Percentiles rank a stretch among this genome's conserved stretches.
Evolutionary conservation across 1,140 invertebrate genomes (phyloP).

Genomic region (Papilio xuthus): DNA sequence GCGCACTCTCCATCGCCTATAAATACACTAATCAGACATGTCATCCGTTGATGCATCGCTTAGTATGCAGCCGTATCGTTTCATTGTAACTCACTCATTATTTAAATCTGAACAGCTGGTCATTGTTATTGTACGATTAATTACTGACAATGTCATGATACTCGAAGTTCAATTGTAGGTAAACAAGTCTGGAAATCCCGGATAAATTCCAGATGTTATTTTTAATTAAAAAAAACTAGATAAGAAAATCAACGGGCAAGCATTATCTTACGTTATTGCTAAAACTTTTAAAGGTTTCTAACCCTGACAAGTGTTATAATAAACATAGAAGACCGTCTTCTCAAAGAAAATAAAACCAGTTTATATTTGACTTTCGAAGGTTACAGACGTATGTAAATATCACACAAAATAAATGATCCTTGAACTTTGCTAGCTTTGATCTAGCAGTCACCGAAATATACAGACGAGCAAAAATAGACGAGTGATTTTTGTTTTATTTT

Average conservation of each 20-base stretch:
- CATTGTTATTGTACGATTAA: not conserved
- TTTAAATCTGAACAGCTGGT: constrained; percentile 12
- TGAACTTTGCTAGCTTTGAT: constrained; percentile 20
- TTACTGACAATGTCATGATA: constrained; percentile 8
- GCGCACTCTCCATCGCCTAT: not conserved
- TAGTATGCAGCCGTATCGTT: constrained; percentile 1
- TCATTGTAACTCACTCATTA: not conserved
- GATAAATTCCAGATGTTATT: not conserved
- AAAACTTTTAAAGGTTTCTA: not conserved
- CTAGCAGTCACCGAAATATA: constrained; percentile 16
- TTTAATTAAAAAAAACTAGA: not conserved
- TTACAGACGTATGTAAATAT: constrained; percentile 25
- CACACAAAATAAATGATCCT: constrained; percentile 21
- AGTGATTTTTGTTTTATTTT: constrained; percentile 6
- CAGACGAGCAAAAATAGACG: not conserved
- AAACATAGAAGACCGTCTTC: not conserved
- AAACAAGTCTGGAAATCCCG: constrained; percentile 11
- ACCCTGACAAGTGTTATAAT: not conserved
- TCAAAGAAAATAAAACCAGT: constrained; percentile 20
- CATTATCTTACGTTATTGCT: not conserved
- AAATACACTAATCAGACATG: constrained; percentile 12
- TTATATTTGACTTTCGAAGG: constrained; percentile 11
- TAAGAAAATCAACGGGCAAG: not conserved
- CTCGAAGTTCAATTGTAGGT: not conserved
- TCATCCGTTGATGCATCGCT: constrained; percentile 6